phyloP scores from a whole-genome alignment of 2,888 invertebrate species.

The Salpingus planirostris region DNA sequence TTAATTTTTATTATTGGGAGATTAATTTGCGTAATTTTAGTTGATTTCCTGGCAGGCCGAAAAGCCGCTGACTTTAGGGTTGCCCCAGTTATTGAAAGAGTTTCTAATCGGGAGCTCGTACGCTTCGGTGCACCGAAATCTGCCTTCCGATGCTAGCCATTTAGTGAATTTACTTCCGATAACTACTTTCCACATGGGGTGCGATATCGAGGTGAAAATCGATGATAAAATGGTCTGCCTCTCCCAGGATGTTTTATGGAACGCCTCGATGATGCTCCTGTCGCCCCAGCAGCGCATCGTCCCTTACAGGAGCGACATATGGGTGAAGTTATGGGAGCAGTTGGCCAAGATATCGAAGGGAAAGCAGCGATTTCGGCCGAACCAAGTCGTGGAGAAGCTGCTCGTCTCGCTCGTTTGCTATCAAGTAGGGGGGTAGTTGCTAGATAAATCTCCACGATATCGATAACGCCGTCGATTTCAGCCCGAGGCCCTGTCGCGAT shows the following conservation, averaged over 20 bases:
- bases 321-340: constrained; percentile 74
- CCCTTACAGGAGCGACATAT: constrained; percentile 74
- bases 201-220: constrained; percentile 55
- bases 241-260: constrained; percentile 69
- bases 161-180: constrained; percentile 64
- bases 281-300: constrained; percentile 75
- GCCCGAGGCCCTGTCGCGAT: constrained; percentile 78
- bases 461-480: too few species aligned
- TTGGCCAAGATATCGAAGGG: constrained; percentile 53
- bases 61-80: constrained; percentile 52
- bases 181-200: constrained; percentile 52
- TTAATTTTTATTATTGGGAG: constrained; percentile 4
- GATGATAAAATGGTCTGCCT: constrained; percentile 49
- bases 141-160: constrained; percentile 61
- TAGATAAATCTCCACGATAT: too few species aligned
- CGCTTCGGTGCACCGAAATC: constrained; percentile 59
- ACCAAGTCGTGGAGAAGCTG: constrained; percentile 67
- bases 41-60: constrained; percentile 54
- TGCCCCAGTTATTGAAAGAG: constrained; percentile 68
- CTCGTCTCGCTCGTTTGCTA: constrained; percentile 75
- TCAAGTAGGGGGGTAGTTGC: constrained; percentile 50
- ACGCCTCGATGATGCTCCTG: constrained; percentile 72
- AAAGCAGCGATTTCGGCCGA: constrained; percentile 55
- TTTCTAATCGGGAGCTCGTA: constrained; percentile 69
- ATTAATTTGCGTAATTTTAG: too few species aligned